These are phyloP conservation scores for Microcebus lehilahytsara DNA, from an alignment of 2,113 vertebrate genomes.

Conservation along the genomic window DNA sequence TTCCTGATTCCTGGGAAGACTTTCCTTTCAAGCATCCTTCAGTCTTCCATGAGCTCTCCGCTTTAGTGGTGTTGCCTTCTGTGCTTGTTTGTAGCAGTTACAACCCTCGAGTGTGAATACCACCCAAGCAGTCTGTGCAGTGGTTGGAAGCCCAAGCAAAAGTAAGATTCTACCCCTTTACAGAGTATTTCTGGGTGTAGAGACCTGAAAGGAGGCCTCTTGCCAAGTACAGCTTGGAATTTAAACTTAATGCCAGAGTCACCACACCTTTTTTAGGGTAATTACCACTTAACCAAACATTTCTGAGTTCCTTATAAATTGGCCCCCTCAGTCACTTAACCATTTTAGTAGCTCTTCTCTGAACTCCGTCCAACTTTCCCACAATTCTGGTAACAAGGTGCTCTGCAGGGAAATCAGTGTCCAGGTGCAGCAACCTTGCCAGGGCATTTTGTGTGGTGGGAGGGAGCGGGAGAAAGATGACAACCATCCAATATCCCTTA, in stretches of 20 bases:
- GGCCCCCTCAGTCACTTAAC: conserved; percentile 65
- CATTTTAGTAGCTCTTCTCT: conserved; percentile 73
- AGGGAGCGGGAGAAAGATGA: conserved; percentile 43
- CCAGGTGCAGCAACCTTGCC: conserved; percentile 57
- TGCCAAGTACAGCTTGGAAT: conserved; percentile 30
- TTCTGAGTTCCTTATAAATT: conserved; percentile 73
- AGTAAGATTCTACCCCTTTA: background rate
- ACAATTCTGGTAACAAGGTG: conserved; percentile 60
- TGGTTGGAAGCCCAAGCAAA: background rate
- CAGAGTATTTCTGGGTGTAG: background rate
- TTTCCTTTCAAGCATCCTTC: background rate
- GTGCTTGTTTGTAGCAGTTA: background rate
- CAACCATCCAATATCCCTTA: background rate
- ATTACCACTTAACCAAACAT: conserved; percentile 78
- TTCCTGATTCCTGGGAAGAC: background rate
- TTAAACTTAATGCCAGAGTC: conserved; percentile 54
- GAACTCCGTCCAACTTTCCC: conserved; percentile 69
- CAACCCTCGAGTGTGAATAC: background rate
- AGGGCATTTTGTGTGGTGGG: conserved; percentile 15
- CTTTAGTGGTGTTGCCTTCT: background rate
- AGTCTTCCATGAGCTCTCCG: background rate
- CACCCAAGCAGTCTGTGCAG: background rate
- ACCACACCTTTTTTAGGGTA: conserved; percentile 64
- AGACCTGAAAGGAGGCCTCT: background rate
- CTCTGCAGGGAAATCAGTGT: conserved; percentile 48